Base-by-base conservation (phyloP, 2,888 invertebrate species). In the Eremobia ochroleuca region DNA sequence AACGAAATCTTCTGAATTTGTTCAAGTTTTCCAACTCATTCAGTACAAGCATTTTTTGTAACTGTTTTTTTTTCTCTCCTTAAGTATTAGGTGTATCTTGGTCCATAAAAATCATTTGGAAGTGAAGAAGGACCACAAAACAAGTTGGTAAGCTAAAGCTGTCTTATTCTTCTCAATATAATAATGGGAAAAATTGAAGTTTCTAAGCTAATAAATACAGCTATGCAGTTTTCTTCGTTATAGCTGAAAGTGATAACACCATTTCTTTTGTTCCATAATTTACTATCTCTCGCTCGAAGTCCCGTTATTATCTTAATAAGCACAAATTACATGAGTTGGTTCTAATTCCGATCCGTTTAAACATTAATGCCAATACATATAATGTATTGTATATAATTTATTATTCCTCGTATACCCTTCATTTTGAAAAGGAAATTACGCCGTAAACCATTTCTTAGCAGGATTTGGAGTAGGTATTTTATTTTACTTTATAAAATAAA, bases 311-410 rank as follows among this genome's bases (percentile, higher is more conserved):
- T 76, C n/a, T 40, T 59, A n/a, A 59, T 40, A 59, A 43, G 49
- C 28, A 43, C 49, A 40, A 78, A 59, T 71, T 28, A 59, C 21
- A 28, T 9, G 40, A 18, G 25, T 37, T 55, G 21, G 28, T 43
- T 28, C 34, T 55, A 62, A 80, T 80, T 55, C 43, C 28, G 6
- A 52, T 15, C 49, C 25, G 5, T 62, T 55, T 37, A 71, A 71
- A 43, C 9, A 71, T 62, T 43, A 18, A 61, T 52, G 31, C 40
- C 15, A 31, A 79, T 52, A 34, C 13, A 34, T 65, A 8, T 21
- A n/a, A 34, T 46, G 18, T 43, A 34, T 37, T 55, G 11, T 31
- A 18, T 72, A 43, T 21, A n/a, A n/a, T n/a, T n/a, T n/a, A n/a
- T n/a, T n/a, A n/a, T n/a, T 62, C n/a, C 52, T 52, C 49, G 18